A percentile compares a stretch with the other conserved stretches of the same genome.
phyloP scores from a whole-genome alignment of 2,888 invertebrate genomes.

The Eulithis testata region DNA sequence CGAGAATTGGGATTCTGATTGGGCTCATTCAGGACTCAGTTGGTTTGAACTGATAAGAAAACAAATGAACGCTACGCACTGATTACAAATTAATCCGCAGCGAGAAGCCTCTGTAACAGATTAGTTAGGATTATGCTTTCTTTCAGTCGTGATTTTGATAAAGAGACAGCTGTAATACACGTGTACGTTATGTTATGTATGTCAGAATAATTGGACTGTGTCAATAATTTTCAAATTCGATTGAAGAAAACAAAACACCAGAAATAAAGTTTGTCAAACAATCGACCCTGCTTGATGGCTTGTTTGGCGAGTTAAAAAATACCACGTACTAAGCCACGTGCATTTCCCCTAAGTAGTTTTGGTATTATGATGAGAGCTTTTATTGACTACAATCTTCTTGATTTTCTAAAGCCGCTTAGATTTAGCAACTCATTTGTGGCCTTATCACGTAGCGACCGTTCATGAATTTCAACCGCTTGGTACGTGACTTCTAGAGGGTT shows the following conservation, averaged over 20 bases:
- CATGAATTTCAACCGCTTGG: constrained; percentile 11
- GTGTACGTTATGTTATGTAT: no score
- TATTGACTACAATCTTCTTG: background rate
- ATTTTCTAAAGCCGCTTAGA: constrained; percentile 3
- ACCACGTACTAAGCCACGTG: no score
- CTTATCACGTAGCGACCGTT: constrained; percentile 7
- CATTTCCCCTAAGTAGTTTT: background rate
- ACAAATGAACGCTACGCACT: constrained; percentile 13
- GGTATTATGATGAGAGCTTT: background rate
- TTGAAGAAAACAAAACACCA: no score
- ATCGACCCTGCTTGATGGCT: no score
- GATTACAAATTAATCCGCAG: constrained; percentile 24
- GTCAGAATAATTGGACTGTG: no score
- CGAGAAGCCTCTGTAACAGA: constrained; percentile 20
- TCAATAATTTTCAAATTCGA: no score
- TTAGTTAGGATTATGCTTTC: constrained; percentile 18
- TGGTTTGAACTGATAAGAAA: constrained; percentile 2
- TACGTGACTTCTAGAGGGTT: constrained; percentile 10
- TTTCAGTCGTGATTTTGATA: constrained; percentile 3
- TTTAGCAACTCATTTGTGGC: background rate
- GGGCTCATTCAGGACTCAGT: background rate
- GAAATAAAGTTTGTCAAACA: no score
- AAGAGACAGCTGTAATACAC: background rate
- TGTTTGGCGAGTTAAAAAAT: no score
- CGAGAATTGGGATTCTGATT: no score